Evolutionary conservation across 2,797 vertebrate species (phyloP), one percentile per base, ranked within the genome.

Genomic region (Semotilus atromaculatus): DNA sequence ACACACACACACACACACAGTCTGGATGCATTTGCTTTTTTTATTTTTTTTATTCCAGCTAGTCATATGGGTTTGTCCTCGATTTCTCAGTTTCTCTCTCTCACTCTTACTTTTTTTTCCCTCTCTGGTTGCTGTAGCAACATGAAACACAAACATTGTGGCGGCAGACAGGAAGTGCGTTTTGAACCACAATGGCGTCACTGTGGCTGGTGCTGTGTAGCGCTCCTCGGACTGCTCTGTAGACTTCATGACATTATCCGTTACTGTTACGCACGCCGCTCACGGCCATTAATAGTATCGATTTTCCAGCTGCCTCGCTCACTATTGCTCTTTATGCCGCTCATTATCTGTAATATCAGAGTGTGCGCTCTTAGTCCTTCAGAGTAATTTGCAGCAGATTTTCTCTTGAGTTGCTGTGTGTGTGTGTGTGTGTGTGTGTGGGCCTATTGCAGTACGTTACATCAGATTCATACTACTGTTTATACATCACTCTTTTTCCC

Each of bases 111-210:
- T 36, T 43, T 80, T 86, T 84, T 18, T 19, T 19, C 11, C 7
- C 53, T 88, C 92, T 91, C 92, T 91, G 93, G 94, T 96, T 93
- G 89, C 94, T 86, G 73, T 92, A 92, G 95, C 90, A 92, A 95
- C 94, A 94, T 89, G 92, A 94, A 92, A 96, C 92, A 95, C 94
- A 96, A 96, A 96, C 94, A 96, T 89, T 95, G 94, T 89, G 93
- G 95, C 91, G 84, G 92, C 90, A 95, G 95, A 95, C 95, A 96
- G 95, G 95, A 96, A 96, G 95, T 95, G 90, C 93, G 93, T 90
- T 88, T 21, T 90, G 94, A 96, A 96, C 95, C 95, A 94, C 95
- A 96, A 95, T 96, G 95, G 94, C 95, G 95, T 96, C 95, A 96
- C 93, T 95, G 95, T 93, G 94, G 95, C 95, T 95, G 3, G 91